Base-by-base conservation (phyloP, 2,113 vertebrate genomes). In the Elephantulus edwardii region DNA sequence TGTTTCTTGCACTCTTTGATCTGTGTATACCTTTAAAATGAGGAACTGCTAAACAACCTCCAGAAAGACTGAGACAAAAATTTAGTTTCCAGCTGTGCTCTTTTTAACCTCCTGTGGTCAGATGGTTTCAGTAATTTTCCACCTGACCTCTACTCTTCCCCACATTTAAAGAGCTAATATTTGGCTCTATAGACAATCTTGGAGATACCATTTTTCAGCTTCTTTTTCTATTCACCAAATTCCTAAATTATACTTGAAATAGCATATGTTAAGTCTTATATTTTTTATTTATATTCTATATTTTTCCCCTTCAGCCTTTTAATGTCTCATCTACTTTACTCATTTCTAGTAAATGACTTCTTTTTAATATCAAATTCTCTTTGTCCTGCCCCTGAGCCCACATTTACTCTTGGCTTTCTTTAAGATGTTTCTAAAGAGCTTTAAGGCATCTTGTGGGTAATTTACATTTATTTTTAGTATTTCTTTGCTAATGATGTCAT, bases 11-110 rank as follows among this genome's bases (percentile, higher is more conserved):
- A 54, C 58, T 60, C 22, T 89, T 92, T 76, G 20, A 72, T 72
- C 46, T 83, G 58, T 64, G 10, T 72, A n/a, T 60, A 48, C 46
- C 11, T 91, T 88, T 92, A 60, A 88, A 86, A 91, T 92, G 60
- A 35, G 88, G 71, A 79, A 60, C 2, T 8, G 6, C 16, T 72
- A 84, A n/a, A 81, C 26, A 14, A 74, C 58, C 54, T 89, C 72
- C 46, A 93, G 66, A 62, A 80, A 89, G 52, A 40, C 35, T 50
- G 66, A 76, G 58, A 38, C 33, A 33, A 38, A 84, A 52, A 54
- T 70, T 3, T 10, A 22, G 38, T 70, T 78, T 80, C 35, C n/a
- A n/a, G 40, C 19, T 68, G 87, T 83, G 22, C 3, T 8, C 26
- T 80, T 52, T 22, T 78, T 82, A 46, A 48, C 22, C 85, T 56